phyloP scores from a whole-genome alignment of 1,140 invertebrate species.

The Eumaeus atala region DNA sequence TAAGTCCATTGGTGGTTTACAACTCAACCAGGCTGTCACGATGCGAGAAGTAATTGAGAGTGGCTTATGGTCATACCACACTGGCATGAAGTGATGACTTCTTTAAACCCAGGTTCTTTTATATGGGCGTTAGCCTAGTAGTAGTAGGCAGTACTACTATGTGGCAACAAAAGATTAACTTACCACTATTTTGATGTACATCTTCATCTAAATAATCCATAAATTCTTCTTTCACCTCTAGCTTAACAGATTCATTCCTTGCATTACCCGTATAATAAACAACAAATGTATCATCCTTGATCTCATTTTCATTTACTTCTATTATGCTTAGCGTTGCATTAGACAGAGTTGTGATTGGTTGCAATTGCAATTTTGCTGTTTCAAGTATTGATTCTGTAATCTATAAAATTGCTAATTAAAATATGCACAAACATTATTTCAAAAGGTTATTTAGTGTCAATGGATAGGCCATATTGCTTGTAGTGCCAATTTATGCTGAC shows the following conservation, averaged over 20 bases:
- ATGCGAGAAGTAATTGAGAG: too few relatives aligned
- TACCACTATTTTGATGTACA: conserved; percentile 32
- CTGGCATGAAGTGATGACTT: too few relatives aligned
- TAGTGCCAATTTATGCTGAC: too few relatives aligned
- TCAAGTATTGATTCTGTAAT: background rate
- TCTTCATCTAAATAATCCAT: conserved; percentile 28
- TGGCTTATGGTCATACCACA: too few relatives aligned
- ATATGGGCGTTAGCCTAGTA: too few relatives aligned
- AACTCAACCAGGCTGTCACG: too few relatives aligned
- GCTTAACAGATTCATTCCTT: conserved; percentile 22
- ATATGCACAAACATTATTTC: too few relatives aligned
- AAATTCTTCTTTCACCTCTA: conserved; percentile 36
- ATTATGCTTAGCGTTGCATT: background rate
- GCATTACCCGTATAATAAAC: conserved; percentile 8
- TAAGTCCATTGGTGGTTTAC: too few relatives aligned
- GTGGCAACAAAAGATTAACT: conserved; percentile 7
- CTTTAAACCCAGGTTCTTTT: too few relatives aligned
- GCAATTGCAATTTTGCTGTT: background rate
- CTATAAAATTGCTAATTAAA: background rate
- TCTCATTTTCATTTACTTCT: conserved; percentile 9
- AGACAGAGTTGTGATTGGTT: background rate
- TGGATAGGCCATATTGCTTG: too few relatives aligned
- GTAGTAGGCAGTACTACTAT: too few relatives aligned
- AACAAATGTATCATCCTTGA: conserved; percentile 4
- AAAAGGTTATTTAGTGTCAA: too few relatives aligned